These are phyloP conservation scores for Parauchenoglanis punctatus DNA, from an alignment of 2,797 vertebrate species.

Conservation along the genomic window DNA sequence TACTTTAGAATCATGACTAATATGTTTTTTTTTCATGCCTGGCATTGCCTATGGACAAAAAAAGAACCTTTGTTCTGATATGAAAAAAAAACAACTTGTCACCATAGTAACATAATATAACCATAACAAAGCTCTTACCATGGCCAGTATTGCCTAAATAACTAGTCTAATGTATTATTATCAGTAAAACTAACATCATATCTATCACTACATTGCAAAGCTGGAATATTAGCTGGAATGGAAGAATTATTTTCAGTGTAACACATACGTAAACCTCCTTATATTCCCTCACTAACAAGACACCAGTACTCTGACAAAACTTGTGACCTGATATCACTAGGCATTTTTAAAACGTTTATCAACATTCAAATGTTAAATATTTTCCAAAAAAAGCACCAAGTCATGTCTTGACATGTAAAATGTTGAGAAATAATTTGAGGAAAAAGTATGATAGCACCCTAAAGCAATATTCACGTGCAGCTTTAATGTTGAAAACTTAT, in stretches of 20 bases:
- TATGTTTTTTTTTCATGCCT: not conserved
- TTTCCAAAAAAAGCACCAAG: not conserved
- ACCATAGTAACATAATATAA: not conserved
- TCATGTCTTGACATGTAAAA: not conserved
- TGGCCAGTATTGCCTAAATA: not conserved
- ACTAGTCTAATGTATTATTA: not conserved
- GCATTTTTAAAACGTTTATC: not conserved
- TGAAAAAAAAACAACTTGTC: not conserved
- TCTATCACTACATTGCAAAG: not conserved
- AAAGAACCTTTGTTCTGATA: not conserved
- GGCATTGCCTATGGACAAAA: not conserved
- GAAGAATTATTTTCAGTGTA: not conserved
- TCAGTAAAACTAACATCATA: not conserved
- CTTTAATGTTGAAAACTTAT: not conserved
- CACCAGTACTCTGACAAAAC: no score
- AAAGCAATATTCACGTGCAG: not conserved
- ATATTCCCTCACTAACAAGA: not conserved
- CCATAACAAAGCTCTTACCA: not conserved
- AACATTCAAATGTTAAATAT: no score
- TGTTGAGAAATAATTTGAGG: not conserved
- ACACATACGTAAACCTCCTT: not conserved
- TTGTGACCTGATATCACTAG: not conserved
- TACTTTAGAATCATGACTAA: not conserved
- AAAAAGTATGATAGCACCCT: not conserved
- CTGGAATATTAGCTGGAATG: no score